Percentiles rank a stretch among this genome's conserved stretches.
Evolutionary conservation across 2,113 vertebrate species (phyloP).

Genomic region (Ramphastos sulfuratus): DNA sequence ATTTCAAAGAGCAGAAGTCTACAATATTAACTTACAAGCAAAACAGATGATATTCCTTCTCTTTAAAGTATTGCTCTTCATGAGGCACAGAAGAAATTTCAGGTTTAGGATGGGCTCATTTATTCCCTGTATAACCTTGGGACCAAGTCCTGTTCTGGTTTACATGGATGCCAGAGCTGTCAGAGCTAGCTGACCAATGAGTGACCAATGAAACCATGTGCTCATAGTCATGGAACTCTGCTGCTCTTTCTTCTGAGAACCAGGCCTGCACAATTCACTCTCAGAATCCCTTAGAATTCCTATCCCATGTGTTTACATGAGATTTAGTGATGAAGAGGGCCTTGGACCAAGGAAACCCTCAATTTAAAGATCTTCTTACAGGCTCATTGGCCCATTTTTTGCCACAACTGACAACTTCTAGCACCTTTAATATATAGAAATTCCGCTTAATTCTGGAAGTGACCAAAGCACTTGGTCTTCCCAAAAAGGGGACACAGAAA

Average conservation of each 20-base stretch:
- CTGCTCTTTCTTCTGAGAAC: background rate
- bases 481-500: background rate
- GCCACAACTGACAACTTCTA: background rate
- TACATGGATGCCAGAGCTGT: background rate
- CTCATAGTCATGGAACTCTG: background rate
- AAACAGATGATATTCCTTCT: background rate
- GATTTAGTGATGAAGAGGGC: background rate
- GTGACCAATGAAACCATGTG: background rate
- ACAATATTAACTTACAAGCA: background rate
- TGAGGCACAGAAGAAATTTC: background rate
- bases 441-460: background rate
- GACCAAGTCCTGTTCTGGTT: background rate
- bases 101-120: background rate
- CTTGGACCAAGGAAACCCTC: background rate
- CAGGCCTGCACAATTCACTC: fast-evolving
- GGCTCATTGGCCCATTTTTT: background rate
- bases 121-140: background rate
- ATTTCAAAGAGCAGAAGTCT: background rate
- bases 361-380: background rate
- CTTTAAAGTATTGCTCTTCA: background rate
- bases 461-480: background rate
- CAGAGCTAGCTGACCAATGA: background rate
- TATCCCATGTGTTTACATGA: background rate
- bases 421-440: background rate
- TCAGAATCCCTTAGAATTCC: background rate